Conservation (phyloP, 2,888 invertebrate genomes). For the Terebella lapidaria region DNA sequence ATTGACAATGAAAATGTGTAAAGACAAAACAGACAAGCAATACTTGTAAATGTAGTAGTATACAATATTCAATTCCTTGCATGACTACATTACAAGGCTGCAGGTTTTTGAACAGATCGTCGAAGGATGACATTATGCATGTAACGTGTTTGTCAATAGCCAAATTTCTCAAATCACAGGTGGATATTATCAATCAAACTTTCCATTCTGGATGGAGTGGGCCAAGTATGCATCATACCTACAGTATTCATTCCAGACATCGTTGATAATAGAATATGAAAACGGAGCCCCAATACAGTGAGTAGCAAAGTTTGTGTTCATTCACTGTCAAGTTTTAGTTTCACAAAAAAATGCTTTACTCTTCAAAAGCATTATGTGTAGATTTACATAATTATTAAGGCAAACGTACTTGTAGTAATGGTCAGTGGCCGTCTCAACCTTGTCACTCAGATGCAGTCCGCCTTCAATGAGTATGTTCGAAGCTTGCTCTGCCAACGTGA, state of each 20-base stretch:
- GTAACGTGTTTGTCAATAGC: neutral
- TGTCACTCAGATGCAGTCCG: conserved; percentile 3
- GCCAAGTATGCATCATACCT: conserved; percentile 72
- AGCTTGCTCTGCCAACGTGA: neutral
- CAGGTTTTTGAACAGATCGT: no score
- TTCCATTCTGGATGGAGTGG: conserved; percentile 71
- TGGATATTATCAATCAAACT: conserved; percentile 69
- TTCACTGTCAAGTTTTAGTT: neutral
- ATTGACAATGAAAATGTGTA: no score
- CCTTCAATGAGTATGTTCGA: neutral
- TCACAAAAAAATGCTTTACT: no score
- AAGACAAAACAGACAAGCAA: no score
- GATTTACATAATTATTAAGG: no score
- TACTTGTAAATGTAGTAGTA: no score
- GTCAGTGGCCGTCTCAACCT: no score
- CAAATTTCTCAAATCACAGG: conserved; percentile 55
- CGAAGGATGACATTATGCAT: no score
- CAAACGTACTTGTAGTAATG: no score
- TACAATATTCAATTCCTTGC: no score
- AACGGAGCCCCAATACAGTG: neutral
- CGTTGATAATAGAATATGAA: neutral
- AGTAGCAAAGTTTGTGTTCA: neutral
- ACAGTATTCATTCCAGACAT: conserved; percentile 75
- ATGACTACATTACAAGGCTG: no score
- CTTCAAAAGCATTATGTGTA: no score